Evolutionary conservation across 2,888 invertebrate genomes (phyloP), one percentile per base, ranked within the genome.

Genomic region (Andrena haemorrhoa): DNA sequence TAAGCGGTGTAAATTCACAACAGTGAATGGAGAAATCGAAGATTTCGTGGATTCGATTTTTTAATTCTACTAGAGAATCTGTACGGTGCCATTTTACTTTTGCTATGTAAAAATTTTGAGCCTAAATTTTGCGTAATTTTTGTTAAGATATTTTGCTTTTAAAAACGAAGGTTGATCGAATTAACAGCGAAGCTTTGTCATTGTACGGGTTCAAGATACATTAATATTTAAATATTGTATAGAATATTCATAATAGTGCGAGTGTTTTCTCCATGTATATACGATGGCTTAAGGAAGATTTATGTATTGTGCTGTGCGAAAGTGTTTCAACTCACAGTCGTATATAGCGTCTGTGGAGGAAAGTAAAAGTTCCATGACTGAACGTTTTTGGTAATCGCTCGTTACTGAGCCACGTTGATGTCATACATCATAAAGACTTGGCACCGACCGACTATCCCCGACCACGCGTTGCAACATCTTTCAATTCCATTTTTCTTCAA

Each of bases 331-430:
- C 41, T n/a, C 29, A 29, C 41, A 33, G 5, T 2, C 16, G n/a
- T 33, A 12, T 20, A n/a, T 47, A 51, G 33, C 29, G 73, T 53
- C n/a, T 23, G 56, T 1, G 47, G 5, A 65, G 4, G 69, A 86
- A 80, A 85, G 83, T 80, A 80, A 86, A 81, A 81, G 78, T 80
- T 63, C 58, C 47, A 56, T 23, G 31, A 73, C 60, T 12, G 60
- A 76, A 73, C 16, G 33, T 71, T 85, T 86, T 85, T 71, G 65
- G 74, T 60, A 70, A 79, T 33, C 56, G 12, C 58, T 63, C 51
- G 74, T 79, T 71, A 72, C 58, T 74, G 53, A 77, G 80, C 69
- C 80, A 74, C 85, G 77, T 75, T 63, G 60, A 68, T 71, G 75
- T 31, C 80, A 78, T 80, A 80, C 73, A 79, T 77, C 61, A 74